Conservation (phyloP, 2,113 vertebrate genomes). For the Zosterops lateralis region DNA sequence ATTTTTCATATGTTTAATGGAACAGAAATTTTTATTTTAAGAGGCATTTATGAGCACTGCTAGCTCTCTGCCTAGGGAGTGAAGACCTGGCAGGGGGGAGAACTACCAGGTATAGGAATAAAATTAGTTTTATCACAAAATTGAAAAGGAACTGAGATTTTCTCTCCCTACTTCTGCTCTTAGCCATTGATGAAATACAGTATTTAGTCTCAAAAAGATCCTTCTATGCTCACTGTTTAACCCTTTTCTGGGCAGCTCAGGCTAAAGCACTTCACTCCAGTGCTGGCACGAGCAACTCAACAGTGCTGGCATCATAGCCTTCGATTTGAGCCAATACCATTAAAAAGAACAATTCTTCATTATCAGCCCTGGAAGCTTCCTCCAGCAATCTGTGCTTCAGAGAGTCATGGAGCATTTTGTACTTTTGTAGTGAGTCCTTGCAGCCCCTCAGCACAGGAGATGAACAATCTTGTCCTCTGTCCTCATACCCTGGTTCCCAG, state of each 20-base stretch:
- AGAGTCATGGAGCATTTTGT: not conserved
- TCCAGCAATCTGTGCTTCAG: not conserved
- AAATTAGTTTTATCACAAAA: slow-evolving; percentile 66
- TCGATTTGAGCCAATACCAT: slow-evolving; percentile 24
- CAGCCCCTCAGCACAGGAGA: not conserved
- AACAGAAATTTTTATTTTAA: slow-evolving; percentile 76
- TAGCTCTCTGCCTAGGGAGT: slow-evolving; percentile 38
- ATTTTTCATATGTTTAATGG: slow-evolving; percentile 78
- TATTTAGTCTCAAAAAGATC: slow-evolving; percentile 31
- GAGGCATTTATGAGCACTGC: slow-evolving; percentile 54
- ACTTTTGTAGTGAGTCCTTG: not conserved
- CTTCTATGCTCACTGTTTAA: slow-evolving; percentile 30
- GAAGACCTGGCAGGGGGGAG: slow-evolving; percentile 39
- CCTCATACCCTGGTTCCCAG: not conserved
- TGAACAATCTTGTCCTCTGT: not conserved
- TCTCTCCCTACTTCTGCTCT: slow-evolving; percentile 9
- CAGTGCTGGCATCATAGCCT: slow-evolving; percentile 24
- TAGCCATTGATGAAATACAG: slow-evolving; percentile 23
- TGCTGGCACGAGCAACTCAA: slow-evolving; percentile 23
- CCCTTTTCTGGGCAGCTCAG: slow-evolving; percentile 7
- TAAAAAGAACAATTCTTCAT: slow-evolving; percentile 65
- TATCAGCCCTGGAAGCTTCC: slow-evolving; percentile 57
- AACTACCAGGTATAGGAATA: slow-evolving; percentile 63
- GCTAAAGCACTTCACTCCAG: slow-evolving; percentile 17
- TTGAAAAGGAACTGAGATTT: slow-evolving; percentile 41